Conservation (phyloP, 2,888 invertebrate species). For the Dicranocentrus wangi region DNA sequence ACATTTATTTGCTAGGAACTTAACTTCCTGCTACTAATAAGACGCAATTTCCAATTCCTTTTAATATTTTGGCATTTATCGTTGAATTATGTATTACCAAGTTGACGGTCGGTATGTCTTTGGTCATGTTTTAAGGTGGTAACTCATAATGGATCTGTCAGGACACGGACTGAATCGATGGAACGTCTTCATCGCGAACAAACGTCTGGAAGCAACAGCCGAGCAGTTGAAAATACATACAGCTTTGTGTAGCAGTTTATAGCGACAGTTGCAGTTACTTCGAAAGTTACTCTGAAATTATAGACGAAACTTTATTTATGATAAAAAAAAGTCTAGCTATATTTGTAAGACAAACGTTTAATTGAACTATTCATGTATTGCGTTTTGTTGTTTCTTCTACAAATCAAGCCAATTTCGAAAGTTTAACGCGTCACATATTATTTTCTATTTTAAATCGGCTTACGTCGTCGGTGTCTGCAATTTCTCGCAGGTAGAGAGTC, state of each 20-base stretch:
- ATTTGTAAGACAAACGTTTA: background rate
- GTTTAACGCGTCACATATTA: background rate
- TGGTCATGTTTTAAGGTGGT: no score
- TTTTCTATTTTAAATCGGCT: no score
- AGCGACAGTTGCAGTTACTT: background rate
- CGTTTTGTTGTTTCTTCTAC: background rate
- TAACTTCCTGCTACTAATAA: no score
- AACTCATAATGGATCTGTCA: slow-evolving; percentile 86
- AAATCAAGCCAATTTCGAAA: background rate
- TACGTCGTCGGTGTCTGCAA: no score
- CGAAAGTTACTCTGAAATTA: background rate
- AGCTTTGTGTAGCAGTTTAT: slow-evolving; percentile 79
- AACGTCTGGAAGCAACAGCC: slow-evolving; percentile 75
- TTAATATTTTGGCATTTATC: no score
- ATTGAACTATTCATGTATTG: background rate
- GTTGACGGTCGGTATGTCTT: no score
- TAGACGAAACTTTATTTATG: background rate
- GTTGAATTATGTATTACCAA: no score
- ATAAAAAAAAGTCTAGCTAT: background rate
- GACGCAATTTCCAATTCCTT: no score
- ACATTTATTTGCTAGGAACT: no score
- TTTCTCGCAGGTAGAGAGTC: no score
- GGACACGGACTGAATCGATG: slow-evolving; percentile 85
- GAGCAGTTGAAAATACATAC: slow-evolving; percentile 90
- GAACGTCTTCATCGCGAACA: slow-evolving; percentile 80